phyloP scores from a whole-genome alignment of 2,888 invertebrate species.

The Agriopis marginaria region DNA sequence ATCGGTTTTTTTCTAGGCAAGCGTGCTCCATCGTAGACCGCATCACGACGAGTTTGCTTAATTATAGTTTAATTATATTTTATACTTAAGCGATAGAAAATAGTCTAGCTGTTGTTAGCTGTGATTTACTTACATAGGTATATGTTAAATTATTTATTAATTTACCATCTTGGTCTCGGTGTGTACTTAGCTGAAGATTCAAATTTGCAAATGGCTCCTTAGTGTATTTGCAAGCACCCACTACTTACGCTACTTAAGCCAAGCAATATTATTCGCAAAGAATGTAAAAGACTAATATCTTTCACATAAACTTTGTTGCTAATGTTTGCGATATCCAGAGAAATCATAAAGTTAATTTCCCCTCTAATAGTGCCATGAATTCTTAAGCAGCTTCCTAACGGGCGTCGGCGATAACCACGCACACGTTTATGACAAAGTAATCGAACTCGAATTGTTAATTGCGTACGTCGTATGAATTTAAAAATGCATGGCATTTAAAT shows the following conservation, averaged over 20 bases:
- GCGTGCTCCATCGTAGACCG: no score
- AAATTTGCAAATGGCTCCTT: background rate
- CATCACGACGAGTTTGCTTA: no score
- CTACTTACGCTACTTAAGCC: constrained; percentile 25
- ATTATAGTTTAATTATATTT: no score
- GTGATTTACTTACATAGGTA: no score
- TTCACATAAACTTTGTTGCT: constrained; percentile 65
- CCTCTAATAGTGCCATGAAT: constrained; percentile 65
- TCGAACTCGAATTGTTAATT: constrained; percentile 82
- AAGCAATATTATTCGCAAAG: constrained; percentile 39
- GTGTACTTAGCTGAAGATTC: background rate
- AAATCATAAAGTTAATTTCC: constrained; percentile 70
- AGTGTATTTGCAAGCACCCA: background rate
- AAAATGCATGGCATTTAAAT: constrained; percentile 86
- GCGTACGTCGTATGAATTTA: constrained; percentile 80
- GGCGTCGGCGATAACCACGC: constrained; percentile 62
- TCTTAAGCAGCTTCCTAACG: constrained; percentile 72
- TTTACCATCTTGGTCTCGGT: background rate
- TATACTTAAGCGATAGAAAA: no score
- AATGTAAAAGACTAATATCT: constrained; percentile 53
- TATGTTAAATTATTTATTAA: background rate
- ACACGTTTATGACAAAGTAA: constrained; percentile 80
- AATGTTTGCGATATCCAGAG: constrained; percentile 66
- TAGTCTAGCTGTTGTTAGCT: no score
- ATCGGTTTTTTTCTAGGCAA: no score